Base-by-base conservation (phyloP, 2,888 invertebrate genomes). In the Caenorhabditis uteleia region DNA sequence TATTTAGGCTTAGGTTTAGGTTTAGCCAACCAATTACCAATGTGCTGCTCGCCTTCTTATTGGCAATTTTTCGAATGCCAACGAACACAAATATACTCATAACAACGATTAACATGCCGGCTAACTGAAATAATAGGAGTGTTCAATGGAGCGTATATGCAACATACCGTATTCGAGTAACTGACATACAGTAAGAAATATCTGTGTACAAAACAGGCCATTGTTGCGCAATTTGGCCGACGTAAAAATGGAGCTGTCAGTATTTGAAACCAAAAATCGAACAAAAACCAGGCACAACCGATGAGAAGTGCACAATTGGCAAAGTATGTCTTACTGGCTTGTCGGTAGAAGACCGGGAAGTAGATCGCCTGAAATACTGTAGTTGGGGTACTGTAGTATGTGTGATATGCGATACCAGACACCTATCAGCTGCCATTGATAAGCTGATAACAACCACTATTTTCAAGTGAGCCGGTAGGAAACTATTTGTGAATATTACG, bases 211-310 rank as follows among this genome's bases (percentile, higher is more conserved):
- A 58, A 58, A 36, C 50, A 58, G 6, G 50, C 46, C 58, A 51
- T 58, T 23, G 50, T 58, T 20, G 51, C 59, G 8, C 59, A 59
- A 27, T 59, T 59, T 12, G 59, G 59, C 47, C 50, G 46, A 25
- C 51, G 25, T 16, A 36, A 46, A 29, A 47, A 53, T 6, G 51
- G 47, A 3, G 59, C 59, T 2, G 59, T 59, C n/a, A 47, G 25
- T 38, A 59, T 42, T 47, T 53, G 51, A 18, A 59, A 47, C 1
- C 45, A 16, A 21, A 40, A 59, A 14, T 59, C 59, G 25, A 59
- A 51, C 7, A 47, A 23, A 18, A 59, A 59, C 59, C 59, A 59
- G 20, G 21, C 18, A 25, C 36, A 53, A 2, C 51, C 59, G 21
- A 40, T 16, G 1, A 21, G 25, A 40, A 53, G 18, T 3, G 59